A percentile compares a stretch with the other conserved stretches of the same genome.
Evolutionary conservation across 2,888 invertebrate genomes (phyloP).

Genomic region (Lasioglossum vierecki): DNA sequence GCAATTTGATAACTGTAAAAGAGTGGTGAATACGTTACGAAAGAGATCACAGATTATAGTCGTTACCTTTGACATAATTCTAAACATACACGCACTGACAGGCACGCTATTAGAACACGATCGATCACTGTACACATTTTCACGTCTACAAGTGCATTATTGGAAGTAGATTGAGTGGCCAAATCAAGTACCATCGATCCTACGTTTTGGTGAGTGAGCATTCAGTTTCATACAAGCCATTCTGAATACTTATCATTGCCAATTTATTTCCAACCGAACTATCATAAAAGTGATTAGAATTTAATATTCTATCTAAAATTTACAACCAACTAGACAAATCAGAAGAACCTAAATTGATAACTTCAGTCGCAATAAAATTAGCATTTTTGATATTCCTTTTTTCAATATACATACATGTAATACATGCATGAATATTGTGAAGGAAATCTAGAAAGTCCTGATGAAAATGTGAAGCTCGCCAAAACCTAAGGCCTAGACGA

Average conservation of each 20-base stretch:
- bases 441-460: too few relatives aligned
- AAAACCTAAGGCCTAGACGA: neutral
- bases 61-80: slow-evolving; percentile 51
- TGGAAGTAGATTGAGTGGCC: slow-evolving; percentile 7
- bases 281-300: neutral
- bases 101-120: neutral
- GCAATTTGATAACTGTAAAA: slow-evolving; percentile 51
- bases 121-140: slow-evolving; percentile 7
- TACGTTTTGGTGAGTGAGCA: neutral
- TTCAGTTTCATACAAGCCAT: neutral
- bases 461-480: neutral
- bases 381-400: neutral
- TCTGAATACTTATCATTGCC: neutral
- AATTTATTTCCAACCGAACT: neutral
- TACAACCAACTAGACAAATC: neutral
- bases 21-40: slow-evolving; percentile 53
- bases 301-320: neutral
- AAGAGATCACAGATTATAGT: slow-evolving; percentile 76
- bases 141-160: slow-evolving; percentile 3
- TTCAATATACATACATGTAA: neutral
- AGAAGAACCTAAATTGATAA: neutral
- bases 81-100: slow-evolving; percentile 36
- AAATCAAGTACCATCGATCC: neutral
- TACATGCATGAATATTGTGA: too few relatives aligned
- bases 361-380: neutral